Evolutionary conservation across 2,888 invertebrate genomes (phyloP).

Genomic region (Matsumyia berberina): DNA sequence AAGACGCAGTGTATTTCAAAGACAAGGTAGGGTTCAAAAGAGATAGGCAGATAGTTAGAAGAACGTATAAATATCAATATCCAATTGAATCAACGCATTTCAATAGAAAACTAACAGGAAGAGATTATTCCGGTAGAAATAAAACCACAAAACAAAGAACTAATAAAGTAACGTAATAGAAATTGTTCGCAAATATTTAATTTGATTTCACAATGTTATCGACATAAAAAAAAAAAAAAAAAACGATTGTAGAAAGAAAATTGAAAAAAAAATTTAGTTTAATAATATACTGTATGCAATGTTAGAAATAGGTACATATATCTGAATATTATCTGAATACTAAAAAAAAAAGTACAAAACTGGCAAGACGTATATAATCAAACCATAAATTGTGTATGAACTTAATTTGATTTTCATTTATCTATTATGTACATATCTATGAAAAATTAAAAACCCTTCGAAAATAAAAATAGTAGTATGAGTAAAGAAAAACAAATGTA

Average conservation of each 20-base stretch:
- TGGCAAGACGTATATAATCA: not conserved
- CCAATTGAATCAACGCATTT: slow-evolving; percentile 6
- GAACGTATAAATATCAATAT: slow-evolving; percentile 1
- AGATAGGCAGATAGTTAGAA: not conserved
- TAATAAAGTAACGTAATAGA: slow-evolving; percentile 3
- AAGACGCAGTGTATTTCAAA: not conserved
- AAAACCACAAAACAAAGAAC: slow-evolving; percentile 9
- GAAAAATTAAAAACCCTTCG: not conserved
- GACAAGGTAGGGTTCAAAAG: not conserved
- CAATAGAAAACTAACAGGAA: not conserved
- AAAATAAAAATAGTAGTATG: slow-evolving; percentile 4
- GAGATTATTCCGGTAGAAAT: not conserved
- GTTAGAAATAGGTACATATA: not conserved
- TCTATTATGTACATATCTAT: slow-evolving; percentile 10
- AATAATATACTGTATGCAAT: slow-evolving; percentile 1
- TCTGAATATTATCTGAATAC: not conserved
- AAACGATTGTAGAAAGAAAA: not conserved
- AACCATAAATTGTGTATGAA: slow-evolving; percentile 4
- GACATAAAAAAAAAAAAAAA: not conserved
- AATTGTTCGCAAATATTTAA: not conserved
- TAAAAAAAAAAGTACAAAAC: not conserved
- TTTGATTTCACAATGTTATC: slow-evolving; percentile 3
- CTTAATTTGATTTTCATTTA: slow-evolving; percentile 8
- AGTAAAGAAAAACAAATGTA: slow-evolving; percentile 1
- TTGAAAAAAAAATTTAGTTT: not conserved